Percentiles rank a stretch among this genome's conserved stretches.
Evolutionary conservation across 2,113 vertebrate species (phyloP).

Genomic region (Sinocyclocheilus anshuiensis): DNA sequence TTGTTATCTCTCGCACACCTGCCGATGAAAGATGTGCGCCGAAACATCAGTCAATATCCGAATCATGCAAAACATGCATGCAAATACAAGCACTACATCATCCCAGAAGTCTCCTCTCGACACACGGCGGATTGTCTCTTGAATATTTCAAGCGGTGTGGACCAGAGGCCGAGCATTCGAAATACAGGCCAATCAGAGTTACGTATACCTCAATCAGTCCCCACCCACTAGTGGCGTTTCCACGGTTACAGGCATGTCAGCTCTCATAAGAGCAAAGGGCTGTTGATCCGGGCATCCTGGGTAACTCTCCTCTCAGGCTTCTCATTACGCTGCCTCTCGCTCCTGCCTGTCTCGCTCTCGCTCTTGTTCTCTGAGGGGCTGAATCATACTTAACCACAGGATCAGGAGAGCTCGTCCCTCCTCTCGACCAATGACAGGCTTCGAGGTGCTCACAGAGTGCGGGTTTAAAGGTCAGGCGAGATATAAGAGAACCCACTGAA

Average conservation of each 20-base stretch:
- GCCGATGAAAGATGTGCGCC: slow-evolving; percentile 1
- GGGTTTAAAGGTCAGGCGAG: slow-evolving; percentile 35
- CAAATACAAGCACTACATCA: slow-evolving; percentile 27
- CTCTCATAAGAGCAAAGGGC: slow-evolving; percentile 52
- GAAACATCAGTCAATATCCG: slow-evolving; percentile 17
- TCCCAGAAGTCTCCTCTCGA: slow-evolving; percentile 29
- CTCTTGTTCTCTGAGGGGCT: slow-evolving; percentile 2
- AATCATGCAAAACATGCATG: slow-evolving; percentile 23
- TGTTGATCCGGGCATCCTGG: slow-evolving; percentile 67
- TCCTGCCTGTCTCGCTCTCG: slow-evolving; percentile 36
- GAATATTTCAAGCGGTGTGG: slow-evolving; percentile 50
- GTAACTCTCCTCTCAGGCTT: slow-evolving; percentile 38
- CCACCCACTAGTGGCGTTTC: slow-evolving; percentile 52
- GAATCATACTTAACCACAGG: slow-evolving; percentile 30
- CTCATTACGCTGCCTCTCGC: slow-evolving; percentile 50
- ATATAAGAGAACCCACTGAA: slow-evolving; percentile 9
- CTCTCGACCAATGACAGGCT: slow-evolving; percentile 8
- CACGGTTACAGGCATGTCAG: slow-evolving; percentile 49
- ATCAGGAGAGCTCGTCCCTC: slow-evolving; percentile 10
- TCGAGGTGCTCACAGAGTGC: not conserved
- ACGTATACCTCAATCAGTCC: slow-evolving; percentile 50
- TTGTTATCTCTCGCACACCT: not conserved
- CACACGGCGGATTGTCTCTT: slow-evolving; percentile 12
- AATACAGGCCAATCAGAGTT: slow-evolving; percentile 33
- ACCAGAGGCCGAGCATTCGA: slow-evolving; percentile 55